Base-by-base conservation (phyloP, 2,113 vertebrate genomes). In the Turdus rufiventris region DNA sequence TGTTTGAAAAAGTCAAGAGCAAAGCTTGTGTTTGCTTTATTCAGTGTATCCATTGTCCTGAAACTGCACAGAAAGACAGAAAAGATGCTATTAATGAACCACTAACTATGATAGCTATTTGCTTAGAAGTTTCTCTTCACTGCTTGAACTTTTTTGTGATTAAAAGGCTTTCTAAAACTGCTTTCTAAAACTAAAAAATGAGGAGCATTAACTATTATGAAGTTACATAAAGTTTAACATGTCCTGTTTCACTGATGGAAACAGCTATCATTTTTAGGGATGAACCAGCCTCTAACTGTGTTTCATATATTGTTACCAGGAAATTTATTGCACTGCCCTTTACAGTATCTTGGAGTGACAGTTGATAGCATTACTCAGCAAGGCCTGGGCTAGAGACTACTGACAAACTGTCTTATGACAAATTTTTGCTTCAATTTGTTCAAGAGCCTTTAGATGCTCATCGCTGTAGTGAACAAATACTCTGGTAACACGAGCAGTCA, bases 1-100 rank as follows among this genome's bases (percentile, higher is more conserved):
- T 97, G 97, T 78, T 97, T 98, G 92, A 98, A 98, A 61, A 99
- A 98, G 34, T 98, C 97, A 5, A 99, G 93, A 56, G 98, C 98
- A 85, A 99, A 99, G 8, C 31, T 81, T 3, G 98, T 97, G 88
- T 99, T 99, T 47, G 98, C 98, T 70, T 87, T 84, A 78, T 95
- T 97, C 85, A 99, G 57, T 53, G 84, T 67, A 45, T 98, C 98
- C 99, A 99, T 99, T 93, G 62, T 93, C 73, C 61, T 79, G 54
- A 91, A 87, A 36, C 96, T 96, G 70, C 51, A 94, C 38, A 51
- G 65, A 72, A 81, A 91, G 19, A 4, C 10, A 93, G 36, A 33
- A 85, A 90, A 89, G 5, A 66, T 73, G 10, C 23, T 61, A 8
- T 82, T 62, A 85, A n/a, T 1, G 2, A 88, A 38, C 6, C 5